Evolutionary conservation across 2,888 invertebrate genomes (phyloP).

Genomic region (Drosophila phalerata): DNA sequence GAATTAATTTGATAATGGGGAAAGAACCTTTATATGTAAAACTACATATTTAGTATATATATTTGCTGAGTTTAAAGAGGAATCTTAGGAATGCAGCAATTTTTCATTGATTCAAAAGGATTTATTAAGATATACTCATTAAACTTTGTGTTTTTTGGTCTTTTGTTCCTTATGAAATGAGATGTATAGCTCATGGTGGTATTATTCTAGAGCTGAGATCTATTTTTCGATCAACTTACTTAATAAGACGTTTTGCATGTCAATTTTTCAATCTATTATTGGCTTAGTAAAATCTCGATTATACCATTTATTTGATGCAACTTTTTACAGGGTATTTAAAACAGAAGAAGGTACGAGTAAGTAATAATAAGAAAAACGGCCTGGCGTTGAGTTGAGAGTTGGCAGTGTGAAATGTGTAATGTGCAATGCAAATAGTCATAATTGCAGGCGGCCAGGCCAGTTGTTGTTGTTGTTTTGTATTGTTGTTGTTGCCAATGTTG

Average conservation of each 20-base stretch:
- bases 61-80: not conserved
- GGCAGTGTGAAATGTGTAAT: constrained; percentile 69
- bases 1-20: not conserved
- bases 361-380: constrained; percentile 52
- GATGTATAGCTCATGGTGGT: too few species aligned
- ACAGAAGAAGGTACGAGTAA: constrained; percentile 39
- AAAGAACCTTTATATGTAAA: too few species aligned
- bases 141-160: not conserved
- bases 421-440: constrained; percentile 80
- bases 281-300: too few species aligned
- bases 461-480: constrained; percentile 16
- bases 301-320: not conserved
- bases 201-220: not conserved
- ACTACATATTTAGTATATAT: too few species aligned
- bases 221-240: not conserved
- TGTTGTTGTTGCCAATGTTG: constrained; percentile 1
- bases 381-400: constrained; percentile 45
- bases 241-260: not conserved
- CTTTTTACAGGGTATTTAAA: constrained; percentile 22
- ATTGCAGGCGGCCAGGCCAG: constrained; percentile 63
- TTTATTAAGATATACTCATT: not conserved
- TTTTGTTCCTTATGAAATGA: too few species aligned
- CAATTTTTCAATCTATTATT: not conserved
- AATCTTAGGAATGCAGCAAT: too few species aligned
- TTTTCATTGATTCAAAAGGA: not conserved